These are phyloP conservation scores for Diaphora mendica DNA, from an alignment of 2,888 invertebrate genomes.

Conservation along the genomic window DNA sequence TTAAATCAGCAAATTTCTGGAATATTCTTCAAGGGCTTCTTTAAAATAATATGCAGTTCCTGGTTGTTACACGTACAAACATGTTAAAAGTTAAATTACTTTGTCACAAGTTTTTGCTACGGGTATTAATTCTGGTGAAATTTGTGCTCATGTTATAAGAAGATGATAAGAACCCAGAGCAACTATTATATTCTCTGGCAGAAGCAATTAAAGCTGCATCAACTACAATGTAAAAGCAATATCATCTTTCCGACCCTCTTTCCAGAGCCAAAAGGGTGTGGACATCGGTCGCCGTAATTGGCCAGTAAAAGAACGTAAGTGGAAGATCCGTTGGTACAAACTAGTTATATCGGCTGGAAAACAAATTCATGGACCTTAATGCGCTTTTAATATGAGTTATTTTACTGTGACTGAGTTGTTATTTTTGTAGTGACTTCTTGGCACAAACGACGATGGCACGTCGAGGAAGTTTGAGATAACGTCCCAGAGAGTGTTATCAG, in stretches of 20 bases:
- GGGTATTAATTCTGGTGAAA: not conserved
- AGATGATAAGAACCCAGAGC: not conserved
- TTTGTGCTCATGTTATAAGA: not conserved
- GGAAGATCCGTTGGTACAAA: constrained; percentile 37
- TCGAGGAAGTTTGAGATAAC: constrained; percentile 55
- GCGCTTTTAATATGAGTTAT: not conserved
- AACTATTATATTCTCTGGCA: not conserved
- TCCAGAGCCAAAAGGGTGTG: constrained; percentile 48
- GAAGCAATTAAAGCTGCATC: constrained; percentile 15
- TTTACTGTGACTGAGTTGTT: constrained; percentile 20
- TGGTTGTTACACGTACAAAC: not conserved
- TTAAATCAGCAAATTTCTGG: not conserved
- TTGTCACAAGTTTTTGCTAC: no score
- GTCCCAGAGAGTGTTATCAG: constrained; percentile 54
- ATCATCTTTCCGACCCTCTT: constrained; percentile 23
- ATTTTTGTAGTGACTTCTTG: constrained; percentile 24
- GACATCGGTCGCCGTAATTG: constrained; percentile 53
- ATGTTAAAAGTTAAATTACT: not conserved
- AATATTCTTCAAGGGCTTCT: not conserved
- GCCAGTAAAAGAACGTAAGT: constrained; percentile 57
- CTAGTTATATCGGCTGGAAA: constrained; percentile 12
- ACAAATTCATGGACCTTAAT: constrained; percentile 12
- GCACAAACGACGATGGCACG: constrained; percentile 46
- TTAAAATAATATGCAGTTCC: not conserved
- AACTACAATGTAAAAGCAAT: constrained; percentile 19